Conservation (phyloP, 1,140 invertebrate species). For the Caenorhabditis tropicalis region DNA sequence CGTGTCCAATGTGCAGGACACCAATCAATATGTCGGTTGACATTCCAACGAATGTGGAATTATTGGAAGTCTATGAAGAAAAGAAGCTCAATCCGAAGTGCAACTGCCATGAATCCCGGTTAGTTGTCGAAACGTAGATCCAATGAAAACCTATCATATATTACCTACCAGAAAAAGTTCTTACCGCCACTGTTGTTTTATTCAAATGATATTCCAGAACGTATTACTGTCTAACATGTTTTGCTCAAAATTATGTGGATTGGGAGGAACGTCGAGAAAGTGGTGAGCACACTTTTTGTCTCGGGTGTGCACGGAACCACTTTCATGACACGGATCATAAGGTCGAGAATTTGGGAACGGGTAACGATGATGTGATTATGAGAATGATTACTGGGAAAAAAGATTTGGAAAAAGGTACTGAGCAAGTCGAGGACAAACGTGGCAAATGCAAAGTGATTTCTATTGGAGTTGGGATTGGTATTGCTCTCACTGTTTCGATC, state of each 20-base stretch:
- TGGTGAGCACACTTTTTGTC: constrained; percentile 8
- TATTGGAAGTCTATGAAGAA: not conserved
- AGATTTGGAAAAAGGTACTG: not conserved
- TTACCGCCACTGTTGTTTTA: too few relatives aligned
- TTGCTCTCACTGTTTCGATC: not conserved
- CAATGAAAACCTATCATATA: too few relatives aligned
- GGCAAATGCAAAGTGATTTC: not conserved
- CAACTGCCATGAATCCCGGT: constrained; percentile 7
- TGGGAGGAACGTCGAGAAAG: constrained; percentile 21
- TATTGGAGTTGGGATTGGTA: not conserved
- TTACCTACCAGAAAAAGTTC: too few relatives aligned
- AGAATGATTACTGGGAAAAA: not conserved
- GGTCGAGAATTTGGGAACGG: not conserved
- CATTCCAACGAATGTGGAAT: not conserved
- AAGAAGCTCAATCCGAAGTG: not conserved
- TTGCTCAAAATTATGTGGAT: constrained; percentile 1
- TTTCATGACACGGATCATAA: not conserved
- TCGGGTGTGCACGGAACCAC: constrained; percentile 3
- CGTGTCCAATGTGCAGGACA: not conserved
- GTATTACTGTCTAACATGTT: not conserved
- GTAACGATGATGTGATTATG: not conserved
- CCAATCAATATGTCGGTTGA: not conserved
- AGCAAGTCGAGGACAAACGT: not conserved
- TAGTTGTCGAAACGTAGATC: too few relatives aligned
- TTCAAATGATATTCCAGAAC: too few relatives aligned